phyloP scores from a whole-genome alignment of 1,140 invertebrate species.

The Sycobia sp. region DNA sequence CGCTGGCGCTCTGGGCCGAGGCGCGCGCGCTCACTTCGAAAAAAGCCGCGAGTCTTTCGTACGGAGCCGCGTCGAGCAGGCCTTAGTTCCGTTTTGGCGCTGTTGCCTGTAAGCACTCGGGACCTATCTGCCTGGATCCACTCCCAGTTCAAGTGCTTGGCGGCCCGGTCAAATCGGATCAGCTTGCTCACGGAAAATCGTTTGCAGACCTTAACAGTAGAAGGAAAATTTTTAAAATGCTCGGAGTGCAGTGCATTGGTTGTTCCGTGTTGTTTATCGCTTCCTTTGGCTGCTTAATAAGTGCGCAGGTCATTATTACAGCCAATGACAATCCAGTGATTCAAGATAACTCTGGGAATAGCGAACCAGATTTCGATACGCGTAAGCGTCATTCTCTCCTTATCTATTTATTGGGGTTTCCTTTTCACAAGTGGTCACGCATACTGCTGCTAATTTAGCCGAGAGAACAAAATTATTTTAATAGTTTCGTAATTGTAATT shows the following conservation, averaged over 20 bases:
- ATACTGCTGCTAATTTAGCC: no score
- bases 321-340: conserved; percentile 4
- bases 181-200: no score
- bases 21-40: conserved; percentile 10
- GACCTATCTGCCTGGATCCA: background rate
- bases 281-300: conserved; percentile 1
- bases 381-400: conserved; percentile 48
- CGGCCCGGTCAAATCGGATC: no score
- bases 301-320: conserved; percentile 39
- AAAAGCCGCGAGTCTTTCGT: conserved; percentile 14
- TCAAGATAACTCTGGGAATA: conserved; percentile 23
- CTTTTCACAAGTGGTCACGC: no score
- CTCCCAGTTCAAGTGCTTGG: no score
- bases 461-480: no score
- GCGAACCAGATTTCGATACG: conserved; percentile 53
- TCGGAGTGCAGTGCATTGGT: background rate
- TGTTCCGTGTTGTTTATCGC: background rate
- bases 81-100: conserved; percentile 20
- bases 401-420: no score
- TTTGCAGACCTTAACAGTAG: no score
- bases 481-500: no score
- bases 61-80: conserved; percentile 1
- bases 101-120: background rate
- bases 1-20: background rate
- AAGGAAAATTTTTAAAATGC: no score